Evolutionary conservation across 2,113 vertebrate genomes (phyloP).

Genomic region (Chloropsis cyanopogon): DNA sequence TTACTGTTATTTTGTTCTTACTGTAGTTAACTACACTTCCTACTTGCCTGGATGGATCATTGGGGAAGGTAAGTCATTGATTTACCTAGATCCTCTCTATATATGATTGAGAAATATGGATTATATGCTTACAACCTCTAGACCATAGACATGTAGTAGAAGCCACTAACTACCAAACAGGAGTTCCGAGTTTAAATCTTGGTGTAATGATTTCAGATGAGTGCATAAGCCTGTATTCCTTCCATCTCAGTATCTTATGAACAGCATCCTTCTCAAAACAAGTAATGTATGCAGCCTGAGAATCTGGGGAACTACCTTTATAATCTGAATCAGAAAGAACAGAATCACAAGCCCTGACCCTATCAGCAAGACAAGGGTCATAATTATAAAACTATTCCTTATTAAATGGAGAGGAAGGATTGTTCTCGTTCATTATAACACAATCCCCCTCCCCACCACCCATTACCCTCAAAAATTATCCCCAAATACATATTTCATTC

Average conservation of each 20-base stretch:
- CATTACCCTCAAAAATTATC: rapidly evolving
- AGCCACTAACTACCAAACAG: background rate
- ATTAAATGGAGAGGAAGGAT: background rate
- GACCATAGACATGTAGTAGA: background rate
- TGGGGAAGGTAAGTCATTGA: background rate
- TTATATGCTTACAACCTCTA: background rate
- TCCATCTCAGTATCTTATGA: background rate
- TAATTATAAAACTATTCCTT: background rate
- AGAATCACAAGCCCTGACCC: background rate
- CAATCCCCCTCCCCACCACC: rapidly evolving
- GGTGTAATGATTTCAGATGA: background rate
- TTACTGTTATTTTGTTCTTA: background rate
- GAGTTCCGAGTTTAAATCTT: background rate
- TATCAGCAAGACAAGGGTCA: background rate
- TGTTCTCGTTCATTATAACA: background rate
- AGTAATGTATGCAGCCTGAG: background rate
- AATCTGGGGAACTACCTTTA: background rate
- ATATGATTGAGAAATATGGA: background rate
- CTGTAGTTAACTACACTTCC: background rate
- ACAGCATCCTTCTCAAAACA: background rate
- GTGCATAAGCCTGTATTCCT: background rate
- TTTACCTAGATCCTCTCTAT: background rate
- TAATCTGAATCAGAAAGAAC: background rate
- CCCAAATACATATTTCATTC: background rate
- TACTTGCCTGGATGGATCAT: background rate